A percentile compares a stretch with the other conserved stretches of the same genome.
phyloP scores from a whole-genome alignment of 2,797 vertebrate genomes.

The Silurus aristotelis region DNA sequence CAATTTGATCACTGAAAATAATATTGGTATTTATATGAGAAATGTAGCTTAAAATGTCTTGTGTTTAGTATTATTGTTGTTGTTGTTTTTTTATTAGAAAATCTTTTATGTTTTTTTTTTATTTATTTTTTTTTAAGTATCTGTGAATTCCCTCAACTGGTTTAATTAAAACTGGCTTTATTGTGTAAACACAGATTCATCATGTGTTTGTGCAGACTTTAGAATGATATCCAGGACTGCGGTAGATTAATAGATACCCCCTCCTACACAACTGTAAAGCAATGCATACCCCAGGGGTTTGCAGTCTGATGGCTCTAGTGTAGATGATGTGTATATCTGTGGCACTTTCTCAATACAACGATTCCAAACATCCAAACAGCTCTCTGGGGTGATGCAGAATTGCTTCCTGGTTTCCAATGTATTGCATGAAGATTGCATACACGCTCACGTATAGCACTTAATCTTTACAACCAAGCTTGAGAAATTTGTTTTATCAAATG shows the following conservation, averaged over 20 bases:
- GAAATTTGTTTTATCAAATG: background rate
- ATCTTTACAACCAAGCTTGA: background rate
- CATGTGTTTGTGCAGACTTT: constrained; percentile 25
- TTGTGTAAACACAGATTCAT: constrained; percentile 19
- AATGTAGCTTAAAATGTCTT: constrained; percentile 34
- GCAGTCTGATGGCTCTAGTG: constrained; percentile 21
- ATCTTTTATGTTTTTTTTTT: too few species aligned
- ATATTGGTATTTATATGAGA: constrained; percentile 15
- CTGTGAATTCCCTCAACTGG: constrained; percentile 5
- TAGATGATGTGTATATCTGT: background rate
- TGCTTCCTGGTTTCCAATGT: constrained; percentile 10
- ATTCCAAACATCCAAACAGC: constrained; percentile 19
- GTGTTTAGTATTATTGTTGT: constrained; percentile 23
- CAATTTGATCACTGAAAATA: background rate
- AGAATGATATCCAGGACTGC: constrained; percentile 6
- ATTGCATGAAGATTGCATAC: constrained; percentile 27
- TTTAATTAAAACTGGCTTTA: constrained; percentile 30
- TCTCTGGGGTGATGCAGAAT: constrained; percentile 31
- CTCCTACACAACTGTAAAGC: constrained; percentile 12
- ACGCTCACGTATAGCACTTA: background rate
- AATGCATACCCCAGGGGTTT: background rate
- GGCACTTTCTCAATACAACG: constrained; percentile 11
- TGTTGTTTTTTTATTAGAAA: too few species aligned
- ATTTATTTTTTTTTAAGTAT: constrained; percentile 43
- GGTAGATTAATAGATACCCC: constrained; percentile 10